Evolutionary conservation across 35 echinoderm and acorn worm species (phyloP).

Genomic region (Antedon bifida): DNA sequence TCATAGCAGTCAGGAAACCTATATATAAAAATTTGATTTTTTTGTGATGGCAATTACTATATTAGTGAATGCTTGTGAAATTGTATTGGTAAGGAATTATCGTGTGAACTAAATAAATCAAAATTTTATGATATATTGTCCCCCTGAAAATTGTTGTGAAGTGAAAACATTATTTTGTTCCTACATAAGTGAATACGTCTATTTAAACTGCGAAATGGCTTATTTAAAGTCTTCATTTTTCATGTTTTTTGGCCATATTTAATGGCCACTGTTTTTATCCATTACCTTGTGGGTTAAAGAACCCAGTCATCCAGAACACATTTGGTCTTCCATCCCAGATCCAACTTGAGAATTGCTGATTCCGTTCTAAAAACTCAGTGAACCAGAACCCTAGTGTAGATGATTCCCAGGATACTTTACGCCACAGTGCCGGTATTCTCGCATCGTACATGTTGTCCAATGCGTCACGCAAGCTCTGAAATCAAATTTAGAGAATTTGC

Average conservation of each 20-base stretch:
- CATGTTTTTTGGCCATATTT: too few relatives aligned
- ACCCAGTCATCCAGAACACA: constrained; percentile 93
- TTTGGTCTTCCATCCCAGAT: constrained; percentile 77
- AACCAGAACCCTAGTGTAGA: constrained; percentile 95
- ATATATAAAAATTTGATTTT: neutral
- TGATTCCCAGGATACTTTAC: constrained; percentile 74
- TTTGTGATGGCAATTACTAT: neutral
- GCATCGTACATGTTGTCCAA: constrained; percentile 92
- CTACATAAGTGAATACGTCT: too few relatives aligned
- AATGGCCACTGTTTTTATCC: neutral
- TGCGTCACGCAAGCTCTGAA: constrained; percentile 77
- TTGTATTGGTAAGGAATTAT: too few relatives aligned
- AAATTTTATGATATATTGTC: too few relatives aligned
- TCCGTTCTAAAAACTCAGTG: constrained; percentile 72
- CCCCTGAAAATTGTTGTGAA: too few relatives aligned
- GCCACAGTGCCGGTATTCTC: constrained; percentile 65
- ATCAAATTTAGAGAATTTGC: neutral
- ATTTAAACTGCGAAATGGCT: too few relatives aligned
- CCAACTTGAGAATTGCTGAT: constrained; percentile 55
- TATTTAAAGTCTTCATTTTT: too few relatives aligned
- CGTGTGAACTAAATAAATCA: too few relatives aligned
- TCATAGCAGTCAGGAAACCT: constrained; percentile 95
- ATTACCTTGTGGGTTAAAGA: constrained; percentile 91
- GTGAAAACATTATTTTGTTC: too few relatives aligned
- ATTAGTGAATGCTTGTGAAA: neutral